Base-by-base conservation (phyloP, 2,797 vertebrate species). In the Sus cebifrons region DNA sequence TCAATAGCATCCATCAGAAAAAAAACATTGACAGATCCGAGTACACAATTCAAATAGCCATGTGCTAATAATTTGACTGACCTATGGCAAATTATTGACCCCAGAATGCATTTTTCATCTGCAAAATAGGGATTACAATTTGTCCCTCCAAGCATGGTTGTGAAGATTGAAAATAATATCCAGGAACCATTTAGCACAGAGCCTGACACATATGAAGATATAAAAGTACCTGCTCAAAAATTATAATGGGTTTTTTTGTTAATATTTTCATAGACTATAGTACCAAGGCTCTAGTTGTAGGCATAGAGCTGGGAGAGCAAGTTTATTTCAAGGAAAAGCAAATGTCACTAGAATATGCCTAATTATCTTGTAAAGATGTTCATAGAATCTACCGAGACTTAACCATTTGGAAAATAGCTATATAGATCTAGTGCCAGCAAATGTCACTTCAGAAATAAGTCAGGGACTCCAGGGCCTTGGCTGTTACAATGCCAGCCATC, bases 351-450 rank as follows among this genome's bases (percentile, higher is more conserved):
- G 36, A 81, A 89, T 78, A 89, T 71, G 11, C 5, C 27, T 87
- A 91, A 91, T 96, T 94, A 52, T 49, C 89, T 90, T 83, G 20
- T 60, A 36, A 97, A 92, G 11, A 91, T 86, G 18, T 94, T 78
- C 58, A 82, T 73, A 54, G 13, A 79, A 93, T 70, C 82, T 96
- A 65, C 85, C 56, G 82, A 96, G 82, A 94, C 56, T 88, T 89
- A 95, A 70, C 58, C 32, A 93, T 90, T 97, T 96, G 93, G 91
- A 97, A 98, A 95, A 89, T 18, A 87, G 89, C 73, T 94, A 56
- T 65, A 29, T 15, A 86, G 88, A 95, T 86, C 5, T 52, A 95
- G 91, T 84, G 32, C 83, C 17, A 92, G 86, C 44, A 92, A 25
- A 96, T 25, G 4, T 96, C 82, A 96, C 78, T 77, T 96, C 67